Evolutionary conservation across 2,113 vertebrate genomes (phyloP).

Genomic region (Coregonus clupeaformis): DNA sequence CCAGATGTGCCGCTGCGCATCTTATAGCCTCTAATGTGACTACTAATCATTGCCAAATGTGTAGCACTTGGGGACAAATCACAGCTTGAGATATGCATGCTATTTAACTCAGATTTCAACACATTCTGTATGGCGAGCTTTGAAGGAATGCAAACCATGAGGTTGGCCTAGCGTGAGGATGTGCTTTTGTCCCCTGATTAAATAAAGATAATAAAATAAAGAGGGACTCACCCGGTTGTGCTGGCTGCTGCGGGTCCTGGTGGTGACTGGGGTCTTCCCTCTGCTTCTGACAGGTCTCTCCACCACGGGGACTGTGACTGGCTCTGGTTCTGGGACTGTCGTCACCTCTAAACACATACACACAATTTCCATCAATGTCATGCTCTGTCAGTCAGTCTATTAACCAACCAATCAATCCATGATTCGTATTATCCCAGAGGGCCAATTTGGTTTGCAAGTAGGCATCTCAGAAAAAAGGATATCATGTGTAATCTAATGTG

Average conservation of each 20-base stretch:
- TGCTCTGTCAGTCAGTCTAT: background rate
- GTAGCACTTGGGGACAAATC: background rate
- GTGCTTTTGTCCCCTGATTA: background rate
- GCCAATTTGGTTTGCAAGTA: too few species aligned
- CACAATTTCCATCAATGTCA: background rate
- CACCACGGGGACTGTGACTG: slow-evolving; percentile 72
- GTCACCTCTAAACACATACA: slow-evolving; percentile 41
- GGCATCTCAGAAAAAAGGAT: too few species aligned
- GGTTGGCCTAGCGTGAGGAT: background rate
- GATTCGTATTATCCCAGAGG: too few species aligned
- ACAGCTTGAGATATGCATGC: too few species aligned
- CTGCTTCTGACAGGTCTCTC: slow-evolving; percentile 84
- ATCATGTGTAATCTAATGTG: too few species aligned
- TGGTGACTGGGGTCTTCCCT: slow-evolving; percentile 76
- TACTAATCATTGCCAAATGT: background rate
- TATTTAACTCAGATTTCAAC: too few species aligned
- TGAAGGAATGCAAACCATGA: background rate
- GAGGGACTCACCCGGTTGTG: slow-evolving; percentile 78
- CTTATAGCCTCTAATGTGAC: background rate
- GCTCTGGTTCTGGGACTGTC: slow-evolving; percentile 29
- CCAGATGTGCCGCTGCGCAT: slow-evolving; percentile 21
- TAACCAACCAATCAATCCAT: background rate
- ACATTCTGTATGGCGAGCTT: too few species aligned
- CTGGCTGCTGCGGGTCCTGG: slow-evolving; percentile 80
- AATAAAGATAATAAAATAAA: background rate